A percentile compares a stretch with the other conserved stretches of the same genome.
phyloP scores from a whole-genome alignment of 1,140 invertebrate species.

The Leptinotarsa texana region DNA sequence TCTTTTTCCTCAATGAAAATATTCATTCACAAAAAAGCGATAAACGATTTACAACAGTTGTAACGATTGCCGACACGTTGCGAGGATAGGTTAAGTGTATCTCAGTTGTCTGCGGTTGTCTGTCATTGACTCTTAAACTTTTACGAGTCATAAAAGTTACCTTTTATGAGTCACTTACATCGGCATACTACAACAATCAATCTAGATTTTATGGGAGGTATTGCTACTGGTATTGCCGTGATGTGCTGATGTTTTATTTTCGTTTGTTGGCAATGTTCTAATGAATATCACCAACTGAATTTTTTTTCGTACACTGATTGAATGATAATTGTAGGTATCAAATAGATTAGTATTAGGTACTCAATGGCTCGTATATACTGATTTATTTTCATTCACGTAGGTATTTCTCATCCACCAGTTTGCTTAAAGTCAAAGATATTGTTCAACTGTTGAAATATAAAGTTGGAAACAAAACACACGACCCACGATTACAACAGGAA shows the following conservation, averaged over 20 bases:
- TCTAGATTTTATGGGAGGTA: conserved; percentile 37
- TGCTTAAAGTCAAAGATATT: too few species aligned
- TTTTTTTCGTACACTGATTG: background rate
- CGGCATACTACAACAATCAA: conserved; percentile 47
- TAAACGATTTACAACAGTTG: conserved; percentile 45
- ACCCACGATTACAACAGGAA: conserved; percentile 33
- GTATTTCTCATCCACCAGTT: too few species aligned
- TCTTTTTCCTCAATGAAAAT: background rate
- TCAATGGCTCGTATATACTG: background rate
- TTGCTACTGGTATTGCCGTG: background rate
- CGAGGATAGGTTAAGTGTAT: conserved; percentile 40
- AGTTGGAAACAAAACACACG: conserved; percentile 12
- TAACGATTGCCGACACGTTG: conserved; percentile 41
- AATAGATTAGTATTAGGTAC: background rate
- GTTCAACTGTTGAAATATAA: background rate
- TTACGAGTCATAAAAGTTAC: conserved; percentile 55
- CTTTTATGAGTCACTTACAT: conserved; percentile 53
- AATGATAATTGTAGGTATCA: background rate
- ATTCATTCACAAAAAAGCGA: conserved; percentile 17
- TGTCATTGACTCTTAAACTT: conserved; percentile 56
- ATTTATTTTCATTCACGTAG: too few species aligned
- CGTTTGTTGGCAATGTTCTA: background rate
- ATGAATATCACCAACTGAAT: background rate
- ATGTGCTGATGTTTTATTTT: background rate
- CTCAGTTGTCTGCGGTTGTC: conserved; percentile 48